Conservation (phyloP, 2,797 vertebrate genomes). For the Scarus forsteni region DNA sequence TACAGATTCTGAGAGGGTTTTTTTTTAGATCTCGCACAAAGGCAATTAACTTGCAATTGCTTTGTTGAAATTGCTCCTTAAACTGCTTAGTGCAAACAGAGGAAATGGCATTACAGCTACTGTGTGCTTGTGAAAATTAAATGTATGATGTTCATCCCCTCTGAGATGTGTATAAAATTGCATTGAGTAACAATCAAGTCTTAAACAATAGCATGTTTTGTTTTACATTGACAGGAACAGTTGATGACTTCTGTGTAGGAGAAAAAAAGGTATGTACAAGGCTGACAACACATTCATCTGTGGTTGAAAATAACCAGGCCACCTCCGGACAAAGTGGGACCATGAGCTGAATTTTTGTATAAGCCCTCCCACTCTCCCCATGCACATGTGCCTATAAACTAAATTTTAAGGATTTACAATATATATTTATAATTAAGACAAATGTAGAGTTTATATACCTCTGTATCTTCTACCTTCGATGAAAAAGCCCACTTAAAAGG, state of each 20-base stretch:
- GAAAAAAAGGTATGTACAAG: slow-evolving; percentile 5
- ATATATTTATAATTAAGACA: too few relatives aligned
- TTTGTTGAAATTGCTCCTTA: slow-evolving; percentile 74
- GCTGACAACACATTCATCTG: not conserved
- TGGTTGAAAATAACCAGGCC: not conserved
- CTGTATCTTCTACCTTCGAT: too few relatives aligned
- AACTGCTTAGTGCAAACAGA: slow-evolving; percentile 56
- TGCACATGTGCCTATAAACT: too few relatives aligned
- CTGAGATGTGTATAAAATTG: slow-evolving; percentile 47
- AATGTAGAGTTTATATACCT: too few relatives aligned
- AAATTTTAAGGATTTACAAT: too few relatives aligned
- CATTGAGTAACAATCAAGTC: slow-evolving; percentile 33
- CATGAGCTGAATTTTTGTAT: too few relatives aligned
- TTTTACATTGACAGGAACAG: slow-evolving; percentile 31
- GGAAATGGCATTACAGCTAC: slow-evolving; percentile 57
- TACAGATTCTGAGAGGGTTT: slow-evolving; percentile 43
- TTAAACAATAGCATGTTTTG: slow-evolving; percentile 27
- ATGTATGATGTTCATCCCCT: slow-evolving; percentile 54
- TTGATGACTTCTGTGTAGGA: slow-evolving; percentile 15
- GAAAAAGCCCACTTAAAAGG: too few relatives aligned
- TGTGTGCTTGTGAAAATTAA: slow-evolving; percentile 58
- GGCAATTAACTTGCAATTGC: slow-evolving; percentile 81
- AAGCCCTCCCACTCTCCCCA: too few relatives aligned
- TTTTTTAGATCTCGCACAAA: slow-evolving; percentile 56
- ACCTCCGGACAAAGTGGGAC: too few relatives aligned